Base-by-base conservation (phyloP, 30 jellyfish, hydroid and myxozoan genomes). In the Aurelia sp. region DNA sequence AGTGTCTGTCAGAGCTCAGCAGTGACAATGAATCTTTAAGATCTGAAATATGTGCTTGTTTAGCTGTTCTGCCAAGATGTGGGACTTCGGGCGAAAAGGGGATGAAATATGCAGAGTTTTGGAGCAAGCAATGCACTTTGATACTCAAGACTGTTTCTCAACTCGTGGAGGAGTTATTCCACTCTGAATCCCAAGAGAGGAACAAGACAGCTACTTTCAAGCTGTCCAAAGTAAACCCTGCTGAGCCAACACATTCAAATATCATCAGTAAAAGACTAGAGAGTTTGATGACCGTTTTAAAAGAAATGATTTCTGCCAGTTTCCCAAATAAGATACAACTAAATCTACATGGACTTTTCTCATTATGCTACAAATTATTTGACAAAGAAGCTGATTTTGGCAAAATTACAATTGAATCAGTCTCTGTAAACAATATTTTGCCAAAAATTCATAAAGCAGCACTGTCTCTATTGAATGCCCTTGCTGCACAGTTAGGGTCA, bases 61-160 rank as follows among this genome's bases (percentile, higher is more conserved):
- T 82, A 40, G 78, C 92, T 6, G 85, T 82, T 3, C 44, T 82
- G 11, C 92, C 92, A 55, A 62, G 79, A 23, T 82, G 92, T 71
- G 92, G 92, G 41, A 11, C 92, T 4, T 71, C 92, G 33, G 92
- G 92, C 6, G 92, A 82, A 37, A 82, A 82, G 62, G 92, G 86
- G 48, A 31, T 72, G 63, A 82, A 82, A 62, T 82, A 64, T 82
- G 85, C 86, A 16, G 92, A 82, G 30, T 66, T 82, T 37, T 82
- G 92, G 92, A 47, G 79, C 27, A 82, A 70, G 58, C 82, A 82
- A 47, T 57, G 33, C 51, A 20, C n/a, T 13, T 27, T 70, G 67
- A 65, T 63, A 18, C 21, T 70, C 27, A 74, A 82, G 0, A 82
- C 92, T n/a, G 23, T 82, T 3, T 3, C 64, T 11, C 53, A 51